Evolutionary conservation across 2,888 invertebrate genomes (phyloP), one percentile per base, ranked within the genome.

Genomic region (Volucella zonaria): DNA sequence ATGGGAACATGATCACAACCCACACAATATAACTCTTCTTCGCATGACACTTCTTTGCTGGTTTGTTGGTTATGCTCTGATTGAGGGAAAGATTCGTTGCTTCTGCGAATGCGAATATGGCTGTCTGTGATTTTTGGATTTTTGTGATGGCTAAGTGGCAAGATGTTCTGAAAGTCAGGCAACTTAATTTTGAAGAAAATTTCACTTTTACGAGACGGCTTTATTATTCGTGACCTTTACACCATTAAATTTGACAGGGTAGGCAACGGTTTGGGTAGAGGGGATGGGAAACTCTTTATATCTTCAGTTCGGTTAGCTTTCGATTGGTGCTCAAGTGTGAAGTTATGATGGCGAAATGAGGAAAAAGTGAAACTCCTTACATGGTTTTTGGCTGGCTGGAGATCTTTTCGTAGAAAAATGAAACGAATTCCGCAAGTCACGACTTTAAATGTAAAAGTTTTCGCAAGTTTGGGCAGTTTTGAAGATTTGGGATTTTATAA

Each of bases 311-410:
- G 61, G 78, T 59, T 64, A 56, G 62, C 62, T 85, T 85, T 67
- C 40, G 40, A 40, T 18, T 59, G 54, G 67, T 47, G 61, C 47
- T 71, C 54, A 64, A 66, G 67, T 81, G 77, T 73, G 43, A 62
- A 49, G 73, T 58, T 47, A 73, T 56, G 38, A 62, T 68, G 67
- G 75, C 54, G 75, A 70, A 70, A 75, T 75, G 74, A n/a, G 15
- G 66, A 54, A 73, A 85, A 81, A 85, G 85, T 85, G 81, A 85
- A 81, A 77, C 71, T 78, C 64, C 78, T 82, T 82, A 79, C 79
- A 68, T 59, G 61, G 23, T 73, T 79, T 54, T 31, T 31, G 31
- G 31, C 31, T 31, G 31, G 40, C 23, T 14, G 31, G 11, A 43
- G 45, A 14, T 14, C 31, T 14, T 40, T 38, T 40, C 12, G 14